Conservation (phyloP, 2,113 vertebrate species). For the Festucalex cinctus region DNA sequence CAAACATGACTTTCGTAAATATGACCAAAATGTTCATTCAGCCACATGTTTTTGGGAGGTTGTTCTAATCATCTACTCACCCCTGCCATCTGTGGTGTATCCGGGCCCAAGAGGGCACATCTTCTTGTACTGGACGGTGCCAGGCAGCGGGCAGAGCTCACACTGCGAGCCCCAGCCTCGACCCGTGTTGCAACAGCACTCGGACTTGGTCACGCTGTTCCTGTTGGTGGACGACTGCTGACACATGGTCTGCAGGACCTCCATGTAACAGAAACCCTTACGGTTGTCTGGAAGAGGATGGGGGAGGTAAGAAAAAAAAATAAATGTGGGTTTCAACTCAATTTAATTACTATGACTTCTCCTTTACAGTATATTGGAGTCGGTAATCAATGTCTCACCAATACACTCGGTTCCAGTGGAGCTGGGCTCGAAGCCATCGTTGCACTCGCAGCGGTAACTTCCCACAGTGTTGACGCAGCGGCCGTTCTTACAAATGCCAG, state of each 20-base stretch:
- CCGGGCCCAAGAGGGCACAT: conserved; percentile 92
- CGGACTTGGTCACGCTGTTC: conserved; percentile 83
- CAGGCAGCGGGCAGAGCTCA: conserved; percentile 87
- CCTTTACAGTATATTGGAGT: neutral
- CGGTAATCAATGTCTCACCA: conserved; percentile 69
- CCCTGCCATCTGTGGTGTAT: conserved; percentile 84
- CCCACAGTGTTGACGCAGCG: conserved; percentile 85
- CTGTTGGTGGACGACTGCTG: conserved; percentile 84
- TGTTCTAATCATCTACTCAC: conserved; percentile 59
- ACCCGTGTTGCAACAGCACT: conserved; percentile 88
- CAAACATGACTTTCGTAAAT: too few species aligned
- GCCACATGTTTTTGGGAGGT: too few species aligned
- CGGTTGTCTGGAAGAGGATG: conserved; percentile 76
- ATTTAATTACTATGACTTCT: neutral
- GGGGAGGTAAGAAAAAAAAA: neutral
- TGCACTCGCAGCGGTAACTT: conserved; percentile 89
- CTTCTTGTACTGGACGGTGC: conserved; percentile 85
- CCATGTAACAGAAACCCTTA: conserved; percentile 85
- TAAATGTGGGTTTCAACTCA: neutral
- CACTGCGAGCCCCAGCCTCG: conserved; percentile 89
- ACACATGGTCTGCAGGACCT: conserved; percentile 88
- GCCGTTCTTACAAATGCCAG: conserved; percentile 86
- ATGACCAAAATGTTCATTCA: neutral
- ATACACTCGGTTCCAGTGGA: conserved; percentile 84
- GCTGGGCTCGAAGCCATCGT: conserved; percentile 84